Evolutionary conservation across 1,140 invertebrate species (phyloP).

Genomic region (Brachystomella parvula): DNA sequence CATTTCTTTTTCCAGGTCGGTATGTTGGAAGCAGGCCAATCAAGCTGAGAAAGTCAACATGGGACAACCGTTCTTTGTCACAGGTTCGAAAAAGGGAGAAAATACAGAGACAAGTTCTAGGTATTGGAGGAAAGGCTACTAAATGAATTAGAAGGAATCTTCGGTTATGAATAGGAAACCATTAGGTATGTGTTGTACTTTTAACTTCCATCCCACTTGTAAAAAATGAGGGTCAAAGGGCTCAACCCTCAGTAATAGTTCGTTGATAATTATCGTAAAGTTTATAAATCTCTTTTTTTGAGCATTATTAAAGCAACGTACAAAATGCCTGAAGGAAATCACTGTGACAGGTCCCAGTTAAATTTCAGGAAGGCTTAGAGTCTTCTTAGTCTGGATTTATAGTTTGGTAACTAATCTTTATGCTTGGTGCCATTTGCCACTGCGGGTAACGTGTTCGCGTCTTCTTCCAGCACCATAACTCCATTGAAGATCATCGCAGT

Average conservation of each 20-base stretch:
- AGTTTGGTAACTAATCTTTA: too few species aligned
- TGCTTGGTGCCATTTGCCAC: too few species aligned
- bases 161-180: neutral
- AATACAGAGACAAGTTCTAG: constrained; percentile 52
- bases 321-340: neutral
- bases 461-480: neutral
- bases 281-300: neutral
- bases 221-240: too few species aligned
- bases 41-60: constrained; percentile 91
- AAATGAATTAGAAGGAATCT: too few species aligned
- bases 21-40: constrained; percentile 98
- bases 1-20: constrained; percentile 51
- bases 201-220: too few species aligned
- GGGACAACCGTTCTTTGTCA: constrained; percentile 89
- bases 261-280: neutral
- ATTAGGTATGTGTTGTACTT: too few species aligned
- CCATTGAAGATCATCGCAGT: neutral
- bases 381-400: too few species aligned
- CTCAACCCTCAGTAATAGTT: too few species aligned
- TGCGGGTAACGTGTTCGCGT: too few species aligned
- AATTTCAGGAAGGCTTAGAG: neutral
- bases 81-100: constrained; percentile 91
- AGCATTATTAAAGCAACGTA: neutral
- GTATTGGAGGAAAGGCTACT: constrained; percentile 8
- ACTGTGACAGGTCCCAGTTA: neutral